Evolutionary conservation across 2,888 invertebrate species (phyloP), one percentile per base, ranked within the genome.

Genomic region (Flexamia atlantica): DNA sequence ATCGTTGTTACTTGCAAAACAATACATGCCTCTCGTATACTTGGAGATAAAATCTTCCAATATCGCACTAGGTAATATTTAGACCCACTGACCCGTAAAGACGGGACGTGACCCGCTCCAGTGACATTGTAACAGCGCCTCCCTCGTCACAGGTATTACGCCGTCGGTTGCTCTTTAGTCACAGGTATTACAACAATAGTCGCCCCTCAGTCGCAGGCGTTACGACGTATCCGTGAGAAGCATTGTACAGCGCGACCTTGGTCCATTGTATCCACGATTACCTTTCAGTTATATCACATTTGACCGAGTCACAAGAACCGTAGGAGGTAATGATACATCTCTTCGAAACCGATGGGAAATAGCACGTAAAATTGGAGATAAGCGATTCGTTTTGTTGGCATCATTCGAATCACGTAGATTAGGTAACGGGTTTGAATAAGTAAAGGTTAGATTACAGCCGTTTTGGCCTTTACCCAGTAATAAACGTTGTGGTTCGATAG

Each of bases 111-210:
- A 53, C 46, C 53, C 20, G 53, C 23, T 53, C 53, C 53, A 53
- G 53, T 53, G 53, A 53, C 53, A 53, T 23, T 53, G 53, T 53
- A 53, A 53, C 53, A 53, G 53, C 23, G 20, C 20, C 53, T 9
- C 20, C 4, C 53, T 23, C 53, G 53, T 53, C 53, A 53, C 53
- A 53, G 53, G 20, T 23, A 23, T 53, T 53, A 53, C 53, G 10
- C 20, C 4, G 23, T 23, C 53, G 20, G 53, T 53, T 53, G 10
- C 53, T 2, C 53, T 23, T 53, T 23, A 20, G 53, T 53, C 53
- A 53, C 53, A 23, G 53, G 14, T 53, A 14, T 20, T 2, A 23
- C 20, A n/a, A n/a, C n/a, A n/a, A n/a, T n/a, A n/a, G n/a, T n/a
- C n/a, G n/a, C n/a, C n/a, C n/a, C n/a, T n/a, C n/a, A n/a, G n/a